Evolutionary conservation across 2,113 vertebrate species (phyloP).

Genomic region (Eulemur macaco): DNA sequence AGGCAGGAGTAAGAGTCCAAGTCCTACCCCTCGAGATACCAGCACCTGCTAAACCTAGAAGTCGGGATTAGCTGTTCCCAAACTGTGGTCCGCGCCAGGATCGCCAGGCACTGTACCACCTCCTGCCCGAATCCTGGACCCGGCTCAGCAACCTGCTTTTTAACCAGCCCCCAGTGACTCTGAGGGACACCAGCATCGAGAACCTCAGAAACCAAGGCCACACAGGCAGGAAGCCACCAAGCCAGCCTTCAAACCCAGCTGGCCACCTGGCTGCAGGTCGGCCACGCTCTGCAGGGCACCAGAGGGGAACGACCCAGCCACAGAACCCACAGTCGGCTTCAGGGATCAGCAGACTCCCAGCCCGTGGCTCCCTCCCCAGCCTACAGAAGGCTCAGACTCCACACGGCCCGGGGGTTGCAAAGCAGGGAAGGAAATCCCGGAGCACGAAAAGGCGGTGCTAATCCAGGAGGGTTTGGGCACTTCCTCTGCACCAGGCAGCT

Average conservation of each 20-base stretch:
- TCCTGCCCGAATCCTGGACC: neutral
- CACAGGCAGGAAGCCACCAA: conserved; percentile 72
- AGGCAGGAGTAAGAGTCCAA: neutral
- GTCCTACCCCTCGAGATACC: too few relatives aligned
- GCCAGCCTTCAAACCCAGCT: conserved; percentile 51
- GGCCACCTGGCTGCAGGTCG: conserved; percentile 57
- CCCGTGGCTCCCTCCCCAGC: neutral
- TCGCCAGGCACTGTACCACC: fast-evolving
- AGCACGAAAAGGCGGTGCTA: neutral
- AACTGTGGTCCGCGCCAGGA: neutral
- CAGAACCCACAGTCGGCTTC: conserved; percentile 63
- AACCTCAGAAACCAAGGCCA: conserved; percentile 72
- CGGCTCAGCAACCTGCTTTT: neutral
- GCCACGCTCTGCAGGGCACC: conserved; percentile 53
- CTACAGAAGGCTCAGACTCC: neutral
- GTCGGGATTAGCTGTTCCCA: neutral
- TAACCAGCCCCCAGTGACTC: conserved; percentile 33
- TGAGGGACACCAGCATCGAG: conserved; percentile 8
- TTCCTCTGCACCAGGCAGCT: neutral
- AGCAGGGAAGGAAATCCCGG: neutral
- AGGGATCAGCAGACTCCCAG: neutral
- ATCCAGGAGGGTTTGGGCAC: neutral
- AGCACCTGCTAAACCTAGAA: neutral
- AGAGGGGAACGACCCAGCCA: conserved; percentile 63
- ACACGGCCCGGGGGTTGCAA: neutral